These are phyloP conservation scores for Liopterus haemorrhoidalis DNA, from an alignment of 2,888 invertebrate genomes.

Conservation along the genomic window DNA sequence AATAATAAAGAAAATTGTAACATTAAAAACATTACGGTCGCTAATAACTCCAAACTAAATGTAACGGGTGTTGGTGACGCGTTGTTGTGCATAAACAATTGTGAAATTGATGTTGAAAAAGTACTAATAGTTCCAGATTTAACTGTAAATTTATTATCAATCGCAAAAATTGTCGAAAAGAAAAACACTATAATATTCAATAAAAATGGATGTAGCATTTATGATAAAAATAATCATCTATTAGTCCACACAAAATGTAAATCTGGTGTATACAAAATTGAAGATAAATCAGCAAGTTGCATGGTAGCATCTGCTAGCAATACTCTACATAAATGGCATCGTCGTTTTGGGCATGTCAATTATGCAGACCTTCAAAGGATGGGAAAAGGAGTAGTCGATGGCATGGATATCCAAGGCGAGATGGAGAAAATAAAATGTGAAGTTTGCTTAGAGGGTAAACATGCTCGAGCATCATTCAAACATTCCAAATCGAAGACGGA, in stretches of 20 bases:
- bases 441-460: slow-evolving; percentile 33
- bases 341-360: slow-evolving; percentile 23
- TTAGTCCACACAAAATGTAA: neutral
- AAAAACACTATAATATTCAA: slow-evolving; percentile 11
- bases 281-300: slow-evolving; percentile 8
- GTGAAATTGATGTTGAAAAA: slow-evolving; percentile 12
- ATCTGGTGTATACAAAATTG: slow-evolving; percentile 9
- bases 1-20: neutral
- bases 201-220: slow-evolving; percentile 10
- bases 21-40: slow-evolving; percentile 8
- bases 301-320: slow-evolving; percentile 9
- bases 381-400: slow-evolving; percentile 11
- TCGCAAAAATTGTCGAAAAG: slow-evolving; percentile 14
- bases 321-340: slow-evolving; percentile 19
- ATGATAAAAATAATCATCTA: slow-evolving; percentile 8
- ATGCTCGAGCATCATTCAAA: slow-evolving; percentile 29
- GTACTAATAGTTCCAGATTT: slow-evolving; percentile 16
- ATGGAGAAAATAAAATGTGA: slow-evolving; percentile 6
- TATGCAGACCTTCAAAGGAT: slow-evolving; percentile 18
- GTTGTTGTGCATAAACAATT: slow-evolving; percentile 13
- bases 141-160: slow-evolving; percentile 8
- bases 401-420: slow-evolving; percentile 8
- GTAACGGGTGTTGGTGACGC: no score
- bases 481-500: slow-evolving; percentile 25
- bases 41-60: slow-evolving; percentile 2